A percentile compares a stretch with the other conserved stretches of the same genome.
Conservation (phyloP, 2,113 vertebrate genomes). For the Numenius arquata region DNA sequence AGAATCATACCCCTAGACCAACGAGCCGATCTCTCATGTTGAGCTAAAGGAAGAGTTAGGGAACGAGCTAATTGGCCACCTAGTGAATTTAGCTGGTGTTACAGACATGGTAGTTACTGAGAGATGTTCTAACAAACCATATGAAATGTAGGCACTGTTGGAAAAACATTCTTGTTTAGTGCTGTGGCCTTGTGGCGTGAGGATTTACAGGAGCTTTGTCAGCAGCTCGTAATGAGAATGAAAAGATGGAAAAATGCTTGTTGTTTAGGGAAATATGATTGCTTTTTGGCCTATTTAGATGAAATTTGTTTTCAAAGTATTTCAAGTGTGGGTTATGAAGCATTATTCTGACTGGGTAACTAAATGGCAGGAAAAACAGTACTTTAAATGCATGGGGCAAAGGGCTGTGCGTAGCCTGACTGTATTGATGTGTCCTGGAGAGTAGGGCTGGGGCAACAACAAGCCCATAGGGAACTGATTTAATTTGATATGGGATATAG, state of each 20-base stretch:
- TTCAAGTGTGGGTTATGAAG: neutral
- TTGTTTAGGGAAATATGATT: neutral
- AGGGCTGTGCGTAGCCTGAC: neutral
- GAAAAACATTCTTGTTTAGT: slow-evolving; percentile 8
- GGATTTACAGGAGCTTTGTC: neutral
- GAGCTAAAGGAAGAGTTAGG: neutral
- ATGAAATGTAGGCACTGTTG: slow-evolving; percentile 22
- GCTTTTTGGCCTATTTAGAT: neutral
- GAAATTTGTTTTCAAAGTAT: neutral
- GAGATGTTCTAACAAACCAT: neutral
- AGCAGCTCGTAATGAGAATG: neutral
- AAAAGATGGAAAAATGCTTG: neutral
- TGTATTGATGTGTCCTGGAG: neutral
- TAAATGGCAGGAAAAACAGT: neutral
- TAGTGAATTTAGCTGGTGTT: neutral
- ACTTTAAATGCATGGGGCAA: neutral
- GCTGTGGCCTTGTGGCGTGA: neutral
- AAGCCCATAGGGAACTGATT: neutral
- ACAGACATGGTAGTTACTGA: neutral
- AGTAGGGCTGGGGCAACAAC: neutral
- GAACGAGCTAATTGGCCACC: neutral
- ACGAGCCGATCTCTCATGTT: slow-evolving; percentile 46
- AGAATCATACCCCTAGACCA: slow-evolving; percentile 82
- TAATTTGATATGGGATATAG: neutral
- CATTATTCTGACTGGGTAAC: neutral